Evolutionary conservation across 2,113 vertebrate genomes (phyloP).

Genomic region (Coregonus clupeaformis): DNA sequence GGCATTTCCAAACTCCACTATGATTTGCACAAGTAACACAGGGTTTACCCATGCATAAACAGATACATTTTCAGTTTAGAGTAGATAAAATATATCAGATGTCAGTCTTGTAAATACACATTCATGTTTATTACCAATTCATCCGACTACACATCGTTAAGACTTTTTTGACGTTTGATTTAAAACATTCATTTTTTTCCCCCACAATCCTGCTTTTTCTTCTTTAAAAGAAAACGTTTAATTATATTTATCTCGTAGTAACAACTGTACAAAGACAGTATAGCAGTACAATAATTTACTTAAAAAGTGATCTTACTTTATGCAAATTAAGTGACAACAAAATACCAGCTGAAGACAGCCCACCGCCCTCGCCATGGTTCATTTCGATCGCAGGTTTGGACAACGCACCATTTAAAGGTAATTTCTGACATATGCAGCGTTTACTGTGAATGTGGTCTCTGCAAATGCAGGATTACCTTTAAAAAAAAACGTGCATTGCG

Average conservation of each 20-base stretch:
- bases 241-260: constrained; percentile 62
- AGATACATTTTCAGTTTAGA: constrained; percentile 3
- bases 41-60: not conserved
- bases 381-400: too few relatives aligned
- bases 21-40: not conserved
- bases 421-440: too few relatives aligned
- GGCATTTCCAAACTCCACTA: too few relatives aligned
- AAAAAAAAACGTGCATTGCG: too few relatives aligned
- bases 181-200: constrained; percentile 70
- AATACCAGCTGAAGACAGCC: constrained; percentile 73
- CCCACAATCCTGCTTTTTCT: constrained; percentile 53
- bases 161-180: constrained; percentile 67
- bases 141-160: constrained; percentile 67
- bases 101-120: constrained; percentile 70
- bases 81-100: not conserved
- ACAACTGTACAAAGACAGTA: constrained; percentile 82
- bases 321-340: constrained; percentile 80
- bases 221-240: constrained; percentile 55
- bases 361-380: too few relatives aligned
- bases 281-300: constrained; percentile 79
- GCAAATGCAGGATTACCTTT: too few relatives aligned
- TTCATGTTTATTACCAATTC: constrained; percentile 77
- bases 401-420: too few relatives aligned
- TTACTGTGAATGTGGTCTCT: too few relatives aligned
- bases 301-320: constrained; percentile 80